Evolutionary conservation across 2,113 vertebrate species (phyloP).

Genomic region (Gila orcuttii): DNA sequence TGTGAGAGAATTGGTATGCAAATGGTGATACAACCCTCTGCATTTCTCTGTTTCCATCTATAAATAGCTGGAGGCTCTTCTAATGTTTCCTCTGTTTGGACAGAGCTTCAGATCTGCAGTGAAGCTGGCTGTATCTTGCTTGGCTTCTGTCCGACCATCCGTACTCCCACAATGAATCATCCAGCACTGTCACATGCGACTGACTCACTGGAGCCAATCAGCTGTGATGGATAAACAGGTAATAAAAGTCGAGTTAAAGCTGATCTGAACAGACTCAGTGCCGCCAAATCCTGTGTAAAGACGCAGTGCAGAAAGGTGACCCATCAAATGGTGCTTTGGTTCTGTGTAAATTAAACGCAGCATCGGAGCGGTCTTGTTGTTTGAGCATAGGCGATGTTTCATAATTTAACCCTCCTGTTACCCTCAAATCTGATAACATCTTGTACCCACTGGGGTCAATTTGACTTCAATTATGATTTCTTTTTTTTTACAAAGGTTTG

Average conservation of each 20-base stretch:
- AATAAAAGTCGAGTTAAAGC: neutral
- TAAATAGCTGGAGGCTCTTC: constrained; percentile 28
- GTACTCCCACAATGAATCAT: constrained; percentile 4
- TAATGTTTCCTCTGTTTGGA: constrained; percentile 14
- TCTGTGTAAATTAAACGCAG: neutral
- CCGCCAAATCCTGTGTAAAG: neutral
- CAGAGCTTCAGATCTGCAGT: neutral
- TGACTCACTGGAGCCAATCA: constrained; percentile 29
- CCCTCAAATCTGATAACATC: too few relatives aligned
- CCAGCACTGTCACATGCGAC: neutral
- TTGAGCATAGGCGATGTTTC: neutral
- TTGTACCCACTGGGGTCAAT: too few relatives aligned
- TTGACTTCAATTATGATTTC: too few relatives aligned
- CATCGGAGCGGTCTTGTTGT: neutral
- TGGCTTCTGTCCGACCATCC: constrained; percentile 21
- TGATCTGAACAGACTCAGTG: neutral
- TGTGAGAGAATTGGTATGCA: constrained; percentile 13
- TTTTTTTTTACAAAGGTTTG: too few relatives aligned
- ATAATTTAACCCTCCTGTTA: too few relatives aligned
- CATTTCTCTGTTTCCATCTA: neutral
- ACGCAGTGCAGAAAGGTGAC: neutral
- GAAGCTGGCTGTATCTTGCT: neutral
- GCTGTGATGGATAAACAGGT: constrained; percentile 27
- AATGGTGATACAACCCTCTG: neutral
- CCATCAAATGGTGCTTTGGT: neutral